phyloP scores from a whole-genome alignment of 1,140 invertebrate species.

The Drosophila virilis region DNA sequence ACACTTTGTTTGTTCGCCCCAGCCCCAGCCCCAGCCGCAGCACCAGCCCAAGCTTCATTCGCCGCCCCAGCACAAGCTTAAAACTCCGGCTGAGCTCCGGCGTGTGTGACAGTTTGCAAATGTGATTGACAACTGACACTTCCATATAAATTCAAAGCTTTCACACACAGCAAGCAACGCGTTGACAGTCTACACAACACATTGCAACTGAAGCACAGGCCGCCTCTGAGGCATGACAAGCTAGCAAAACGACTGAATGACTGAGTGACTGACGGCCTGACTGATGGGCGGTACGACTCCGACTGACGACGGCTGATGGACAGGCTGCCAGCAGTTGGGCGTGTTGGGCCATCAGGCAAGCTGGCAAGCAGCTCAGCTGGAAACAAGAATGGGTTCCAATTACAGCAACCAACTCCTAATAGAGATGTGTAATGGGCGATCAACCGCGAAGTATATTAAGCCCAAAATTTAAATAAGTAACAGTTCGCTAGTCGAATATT shows the following conservation, averaged over 20 bases:
- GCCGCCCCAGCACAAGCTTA: background rate
- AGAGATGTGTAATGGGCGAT: background rate
- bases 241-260: slow-evolving; percentile 39
- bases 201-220: slow-evolving; percentile 28
- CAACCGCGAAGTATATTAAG: slow-evolving; percentile 4
- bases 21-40: background rate
- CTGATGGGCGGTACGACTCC: slow-evolving; percentile 44
- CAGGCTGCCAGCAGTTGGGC: slow-evolving; percentile 18
- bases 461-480: background rate
- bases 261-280: slow-evolving; percentile 45
- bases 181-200: slow-evolving; percentile 56
- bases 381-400: slow-evolving; percentile 29
- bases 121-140: slow-evolving; percentile 82
- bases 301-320: slow-evolving; percentile 29
- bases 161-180: slow-evolving; percentile 39
- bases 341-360: slow-evolving; percentile 18
- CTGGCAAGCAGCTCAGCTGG: slow-evolving; percentile 1
- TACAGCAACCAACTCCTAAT: slow-evolving; percentile 20
- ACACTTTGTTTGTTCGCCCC: slow-evolving; percentile 51
- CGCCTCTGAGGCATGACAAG: slow-evolving; percentile 59
- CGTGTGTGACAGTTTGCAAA: slow-evolving; percentile 83
- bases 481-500: no score
- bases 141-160: slow-evolving; percentile 82
- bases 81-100: slow-evolving; percentile 24
- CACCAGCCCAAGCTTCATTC: background rate